phyloP scores from a whole-genome alignment of 2,888 invertebrate genomes.

The Rhaphigaster nebulosa region DNA sequence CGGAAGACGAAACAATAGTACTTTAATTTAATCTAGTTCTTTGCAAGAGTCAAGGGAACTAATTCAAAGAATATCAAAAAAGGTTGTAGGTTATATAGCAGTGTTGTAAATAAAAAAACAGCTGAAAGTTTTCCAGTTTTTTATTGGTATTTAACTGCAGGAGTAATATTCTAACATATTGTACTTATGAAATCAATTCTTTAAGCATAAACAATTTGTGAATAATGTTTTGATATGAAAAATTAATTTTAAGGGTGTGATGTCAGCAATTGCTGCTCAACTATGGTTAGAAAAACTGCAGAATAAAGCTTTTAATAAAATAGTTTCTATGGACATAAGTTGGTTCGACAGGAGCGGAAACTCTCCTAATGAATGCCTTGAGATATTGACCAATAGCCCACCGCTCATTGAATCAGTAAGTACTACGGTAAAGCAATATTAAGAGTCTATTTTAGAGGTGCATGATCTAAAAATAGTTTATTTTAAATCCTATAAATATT shows the following conservation, averaged over 20 bases:
- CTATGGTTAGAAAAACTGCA: slow-evolving; percentile 67
- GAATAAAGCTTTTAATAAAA: slow-evolving; percentile 69
- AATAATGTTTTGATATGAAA: not conserved
- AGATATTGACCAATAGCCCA: slow-evolving; percentile 46
- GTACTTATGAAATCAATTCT: not conserved
- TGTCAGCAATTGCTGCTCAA: slow-evolving; percentile 66
- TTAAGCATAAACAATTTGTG: not conserved
- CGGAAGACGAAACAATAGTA: no score
- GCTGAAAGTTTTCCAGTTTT: not conserved
- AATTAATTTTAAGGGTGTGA: slow-evolving; percentile 57
- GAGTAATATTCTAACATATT: not conserved
- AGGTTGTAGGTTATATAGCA: no score
- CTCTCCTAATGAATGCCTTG: slow-evolving; percentile 65
- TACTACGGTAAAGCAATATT: not conserved
- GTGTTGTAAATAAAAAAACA: no score
- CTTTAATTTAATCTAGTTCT: no score
- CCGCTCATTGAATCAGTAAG: slow-evolving; percentile 29
- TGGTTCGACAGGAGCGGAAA: slow-evolving; percentile 70
- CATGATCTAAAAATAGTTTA: not conserved
- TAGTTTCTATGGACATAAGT: slow-evolving; percentile 69
- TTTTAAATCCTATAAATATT: not conserved
- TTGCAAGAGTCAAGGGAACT: not conserved
- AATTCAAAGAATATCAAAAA: no score
- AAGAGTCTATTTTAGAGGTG: not conserved
- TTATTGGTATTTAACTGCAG: not conserved